Conservation (phyloP, 2,888 invertebrate species). For the Euphydryas editha region DNA sequence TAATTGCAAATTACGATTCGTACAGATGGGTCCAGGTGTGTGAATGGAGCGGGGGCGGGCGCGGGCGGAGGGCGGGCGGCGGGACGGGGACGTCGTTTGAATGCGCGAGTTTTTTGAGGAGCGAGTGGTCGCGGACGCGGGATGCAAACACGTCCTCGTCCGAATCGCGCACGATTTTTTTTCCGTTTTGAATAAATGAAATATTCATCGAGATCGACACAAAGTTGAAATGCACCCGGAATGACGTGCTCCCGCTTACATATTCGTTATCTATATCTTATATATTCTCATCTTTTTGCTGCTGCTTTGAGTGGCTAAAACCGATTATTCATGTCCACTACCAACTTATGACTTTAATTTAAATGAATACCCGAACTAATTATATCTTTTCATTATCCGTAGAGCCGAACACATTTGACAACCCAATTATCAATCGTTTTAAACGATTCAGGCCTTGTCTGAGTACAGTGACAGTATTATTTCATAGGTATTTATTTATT, state of each 20-base stretch:
- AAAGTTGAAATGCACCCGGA: conserved; percentile 34
- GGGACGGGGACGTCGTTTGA: conserved; percentile 53
- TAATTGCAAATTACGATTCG: conserved; percentile 45
- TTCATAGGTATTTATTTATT: too few relatives aligned
- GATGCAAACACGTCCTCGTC: conserved; percentile 55
- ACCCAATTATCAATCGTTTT: too few relatives aligned
- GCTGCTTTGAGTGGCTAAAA: not conserved
- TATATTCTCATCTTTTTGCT: conserved; percentile 26
- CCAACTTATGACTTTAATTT: too few relatives aligned
- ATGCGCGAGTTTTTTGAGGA: conserved; percentile 59
- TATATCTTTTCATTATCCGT: too few relatives aligned
- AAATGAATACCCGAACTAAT: too few relatives aligned
- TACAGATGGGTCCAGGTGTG: conserved; percentile 48
- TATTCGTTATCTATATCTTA: conserved; percentile 34
- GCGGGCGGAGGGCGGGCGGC: conserved; percentile 41
- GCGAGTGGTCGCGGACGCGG: conserved; percentile 26
- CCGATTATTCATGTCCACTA: not conserved
- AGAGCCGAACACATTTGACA: too few relatives aligned
- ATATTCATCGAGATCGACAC: conserved; percentile 60
- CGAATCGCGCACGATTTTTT: conserved; percentile 57
- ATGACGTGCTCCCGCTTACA: conserved; percentile 24
- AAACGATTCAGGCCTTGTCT: too few relatives aligned
- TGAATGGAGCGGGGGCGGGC: conserved; percentile 46
- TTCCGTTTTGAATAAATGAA: conserved; percentile 67
- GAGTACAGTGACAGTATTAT: too few relatives aligned